Conservation (phyloP, 2,797 vertebrate genomes). For the Melopsittacus undulatus region DNA sequence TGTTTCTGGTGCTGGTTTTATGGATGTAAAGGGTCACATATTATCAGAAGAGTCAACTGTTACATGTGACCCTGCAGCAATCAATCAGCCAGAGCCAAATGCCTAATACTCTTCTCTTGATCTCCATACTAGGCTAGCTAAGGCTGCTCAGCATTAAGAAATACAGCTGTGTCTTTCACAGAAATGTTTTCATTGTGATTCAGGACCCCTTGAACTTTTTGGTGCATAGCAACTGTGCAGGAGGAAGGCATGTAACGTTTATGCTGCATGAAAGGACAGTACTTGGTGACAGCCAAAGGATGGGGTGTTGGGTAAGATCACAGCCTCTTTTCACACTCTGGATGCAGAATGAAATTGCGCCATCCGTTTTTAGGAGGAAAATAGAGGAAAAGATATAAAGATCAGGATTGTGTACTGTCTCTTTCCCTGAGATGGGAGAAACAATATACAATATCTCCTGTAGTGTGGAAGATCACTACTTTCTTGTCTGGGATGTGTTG, state of each 20-base stretch:
- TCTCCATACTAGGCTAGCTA: not conserved
- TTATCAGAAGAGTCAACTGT: not conserved
- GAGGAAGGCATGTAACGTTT: not conserved
- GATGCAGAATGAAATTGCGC: not conserved
- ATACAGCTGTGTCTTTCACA: not conserved
- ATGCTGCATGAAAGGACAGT: not conserved
- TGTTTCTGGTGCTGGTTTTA: not conserved
- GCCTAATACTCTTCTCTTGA: not conserved
- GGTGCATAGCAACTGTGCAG: not conserved
- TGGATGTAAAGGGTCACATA: not conserved
- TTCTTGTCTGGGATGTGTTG: not conserved
- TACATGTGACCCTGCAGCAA: not conserved
- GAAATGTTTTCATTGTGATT: not conserved
- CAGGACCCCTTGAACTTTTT: not conserved
- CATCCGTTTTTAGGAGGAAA: not conserved
- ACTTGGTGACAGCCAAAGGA: not conserved
- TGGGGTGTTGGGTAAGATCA: not conserved
- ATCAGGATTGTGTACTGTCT: not conserved
- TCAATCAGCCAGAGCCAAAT: not conserved
- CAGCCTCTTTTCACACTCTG: fast-evolving
- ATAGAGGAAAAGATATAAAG: not conserved
- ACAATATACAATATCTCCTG: not conserved
- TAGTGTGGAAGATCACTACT: not conserved
- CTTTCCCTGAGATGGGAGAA: not conserved
- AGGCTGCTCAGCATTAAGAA: not conserved